phyloP scores from a whole-genome alignment of 37 sponge, comb jelly and placozoan species.

The Lycopodina hypogea region DNA sequence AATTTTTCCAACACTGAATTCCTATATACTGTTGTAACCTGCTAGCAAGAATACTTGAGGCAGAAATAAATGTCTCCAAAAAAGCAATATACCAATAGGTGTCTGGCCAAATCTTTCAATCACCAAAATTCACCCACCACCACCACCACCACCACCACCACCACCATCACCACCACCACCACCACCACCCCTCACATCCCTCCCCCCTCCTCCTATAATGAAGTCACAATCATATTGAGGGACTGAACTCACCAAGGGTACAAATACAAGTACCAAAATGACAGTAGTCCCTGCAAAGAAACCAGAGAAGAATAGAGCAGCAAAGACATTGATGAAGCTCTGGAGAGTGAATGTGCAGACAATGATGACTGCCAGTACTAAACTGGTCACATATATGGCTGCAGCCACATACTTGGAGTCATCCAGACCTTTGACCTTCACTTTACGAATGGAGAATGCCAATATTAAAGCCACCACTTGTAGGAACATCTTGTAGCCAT shows the following conservation, averaged over 20 bases:
- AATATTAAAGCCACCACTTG: slow-evolving; percentile 43
- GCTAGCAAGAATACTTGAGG: too few relatives aligned
- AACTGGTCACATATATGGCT: slow-evolving; percentile 45
- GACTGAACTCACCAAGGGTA: slow-evolving; percentile 32
- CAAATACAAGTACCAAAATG: slow-evolving; percentile 47
- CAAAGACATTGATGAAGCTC: slow-evolving; percentile 17
- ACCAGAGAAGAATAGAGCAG: slow-evolving; percentile 6
- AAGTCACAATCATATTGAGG: not conserved
- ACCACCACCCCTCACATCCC: too few relatives aligned
- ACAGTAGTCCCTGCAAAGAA: slow-evolving; percentile 27
- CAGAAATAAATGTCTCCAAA: too few relatives aligned
- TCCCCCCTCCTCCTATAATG: too few relatives aligned
- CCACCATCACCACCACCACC: too few relatives aligned
- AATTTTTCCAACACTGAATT: too few relatives aligned
- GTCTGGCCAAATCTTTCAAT: too few relatives aligned
- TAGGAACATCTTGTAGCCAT: slow-evolving; percentile 45
- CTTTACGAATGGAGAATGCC: slow-evolving; percentile 57
- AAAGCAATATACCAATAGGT: too few relatives aligned
- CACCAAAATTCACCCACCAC: too few relatives aligned
- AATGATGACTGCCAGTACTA: slow-evolving; percentile 35
- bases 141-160: too few relatives aligned
- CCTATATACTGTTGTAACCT: too few relatives aligned
- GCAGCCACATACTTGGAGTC: slow-evolving; percentile 53
- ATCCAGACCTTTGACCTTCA: slow-evolving; percentile 56
- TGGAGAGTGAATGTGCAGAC: slow-evolving; percentile 18